Conservation (phyloP, 2,797 vertebrate genomes). For the Coranthus polyacanthus region DNA sequence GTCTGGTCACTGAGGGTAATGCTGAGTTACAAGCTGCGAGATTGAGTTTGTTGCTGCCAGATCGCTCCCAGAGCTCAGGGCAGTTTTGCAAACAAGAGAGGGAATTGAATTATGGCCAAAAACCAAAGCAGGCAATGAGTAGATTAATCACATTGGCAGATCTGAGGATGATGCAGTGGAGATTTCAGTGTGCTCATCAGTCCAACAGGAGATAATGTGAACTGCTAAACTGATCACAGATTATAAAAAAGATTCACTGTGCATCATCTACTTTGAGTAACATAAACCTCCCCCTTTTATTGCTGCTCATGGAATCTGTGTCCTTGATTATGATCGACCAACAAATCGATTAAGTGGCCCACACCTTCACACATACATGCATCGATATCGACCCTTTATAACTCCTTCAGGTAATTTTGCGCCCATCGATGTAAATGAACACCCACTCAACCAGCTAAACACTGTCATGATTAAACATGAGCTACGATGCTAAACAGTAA, state of each 20-base stretch:
- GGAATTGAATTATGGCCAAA: slow-evolving; percentile 73
- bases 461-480: slow-evolving; percentile 67
- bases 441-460: slow-evolving; percentile 18
- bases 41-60: slow-evolving; percentile 71
- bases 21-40: slow-evolving; percentile 43
- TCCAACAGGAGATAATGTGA: slow-evolving; percentile 7
- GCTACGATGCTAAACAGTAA: slow-evolving; percentile 9
- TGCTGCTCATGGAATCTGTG: slow-evolving; percentile 23
- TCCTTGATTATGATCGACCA: slow-evolving; percentile 18
- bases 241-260: background rate
- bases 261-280: background rate
- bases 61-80: slow-evolving; percentile 61
- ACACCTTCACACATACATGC: slow-evolving; percentile 15
- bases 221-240: slow-evolving; percentile 13
- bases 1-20: slow-evolving; percentile 51
- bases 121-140: slow-evolving; percentile 55
- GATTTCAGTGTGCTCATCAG: slow-evolving; percentile 19
- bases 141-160: slow-evolving; percentile 63
- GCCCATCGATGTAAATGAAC: slow-evolving; percentile 34
- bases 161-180: slow-evolving; percentile 31
- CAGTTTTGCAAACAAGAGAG: slow-evolving; percentile 64
- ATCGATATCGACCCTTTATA: slow-evolving; percentile 39
- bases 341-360: slow-evolving; percentile 36
- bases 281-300: background rate
- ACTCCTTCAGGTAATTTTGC: slow-evolving; percentile 41